Percentiles rank a stretch among this genome's conserved stretches.
These are phyloP conservation scores for Oophaga pumilio DNA, from an alignment of 2,113 vertebrate genomes.

Conservation along the genomic window DNA sequence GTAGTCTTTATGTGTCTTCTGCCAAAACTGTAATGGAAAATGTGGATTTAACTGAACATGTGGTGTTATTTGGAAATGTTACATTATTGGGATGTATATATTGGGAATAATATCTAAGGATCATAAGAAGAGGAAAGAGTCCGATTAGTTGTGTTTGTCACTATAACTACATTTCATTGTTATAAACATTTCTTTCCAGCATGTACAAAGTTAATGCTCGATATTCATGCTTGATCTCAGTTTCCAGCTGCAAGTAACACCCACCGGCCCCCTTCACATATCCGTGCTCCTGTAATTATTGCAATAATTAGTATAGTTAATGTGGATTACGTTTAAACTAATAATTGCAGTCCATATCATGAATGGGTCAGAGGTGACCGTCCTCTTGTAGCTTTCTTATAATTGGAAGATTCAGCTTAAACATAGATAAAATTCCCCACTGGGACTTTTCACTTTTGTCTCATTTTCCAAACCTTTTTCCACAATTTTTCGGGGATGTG, in stretches of 20 bases:
- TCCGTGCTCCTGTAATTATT: conserved; percentile 19
- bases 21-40: too few relatives aligned
- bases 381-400: not conserved
- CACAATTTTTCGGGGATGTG: not conserved
- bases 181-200: not conserved
- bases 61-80: too few relatives aligned
- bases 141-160: not conserved
- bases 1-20: too few relatives aligned
- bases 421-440: conserved; percentile 7
- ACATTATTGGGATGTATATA: too few relatives aligned
- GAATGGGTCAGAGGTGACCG: conserved; percentile 8
- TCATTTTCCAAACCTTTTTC: not conserved
- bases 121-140: too few relatives aligned
- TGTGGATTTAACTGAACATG: too few relatives aligned
- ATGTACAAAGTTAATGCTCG: not conserved
- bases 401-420: conserved; percentile 33
- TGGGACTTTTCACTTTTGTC: not conserved
- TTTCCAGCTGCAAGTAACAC: conserved; percentile 18
- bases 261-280: not conserved
- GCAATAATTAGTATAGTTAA: conserved; percentile 37
- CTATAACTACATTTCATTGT: too few relatives aligned
- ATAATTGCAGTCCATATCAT: conserved; percentile 20
- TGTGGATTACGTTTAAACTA: conserved; percentile 28
- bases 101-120: too few relatives aligned
- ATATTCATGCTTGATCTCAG: not conserved